Base-by-base conservation (phyloP, 2,797 vertebrate species). In the Mus spretus region DNA sequence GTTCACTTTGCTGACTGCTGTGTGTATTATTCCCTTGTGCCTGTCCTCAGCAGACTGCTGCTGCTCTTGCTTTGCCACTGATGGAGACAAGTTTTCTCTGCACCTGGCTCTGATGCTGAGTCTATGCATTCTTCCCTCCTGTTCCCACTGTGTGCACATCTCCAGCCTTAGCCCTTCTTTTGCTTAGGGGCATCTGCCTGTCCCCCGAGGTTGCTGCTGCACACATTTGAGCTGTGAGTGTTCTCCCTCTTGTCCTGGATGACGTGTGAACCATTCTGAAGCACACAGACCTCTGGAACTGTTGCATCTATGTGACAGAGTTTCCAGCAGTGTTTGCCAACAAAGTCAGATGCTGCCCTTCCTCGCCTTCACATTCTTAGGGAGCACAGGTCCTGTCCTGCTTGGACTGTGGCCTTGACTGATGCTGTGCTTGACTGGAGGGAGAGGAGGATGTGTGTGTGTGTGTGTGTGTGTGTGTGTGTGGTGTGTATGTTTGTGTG, bases 1-100 rank as follows among this genome's bases (percentile, higher is more conserved):
- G 1, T 1, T 53, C 4, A 4, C 22, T 5, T 47, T 37, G 22
- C 15, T 2, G 47, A 11, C 4, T 9, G 57, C 63, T 6, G 14
- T 5, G 22, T 75, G 28, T 1, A 10, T 12, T 61, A 9, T 26
- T 50, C 20, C 44, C n/a, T 1, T 12, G 4, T n/a, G 80, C 50
- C 77, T 20, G 26, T 6, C 82, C 10, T 22, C 24, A 1, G 19
- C 72, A 22, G 37, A 61, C 11, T 44, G 22, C 55, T 40, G 85
- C 12, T 15, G 37, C 5, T 47, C 20, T 59, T 31, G 53, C 17
- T 88, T 88, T 44, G 8, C 37, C 26, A 6, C 12, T 10, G 40
- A 15, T 17, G 1, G 40, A 63, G 72, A 77, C 12, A 37, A 26
- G 15, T 44, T 14, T 24, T 47, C 55, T 61, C 72, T 44, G 40